Percentiles rank a stretch among this genome's conserved stretches.
phyloP scores from a whole-genome alignment of 2,113 vertebrate genomes.

The Pycnonotus jocosus region DNA sequence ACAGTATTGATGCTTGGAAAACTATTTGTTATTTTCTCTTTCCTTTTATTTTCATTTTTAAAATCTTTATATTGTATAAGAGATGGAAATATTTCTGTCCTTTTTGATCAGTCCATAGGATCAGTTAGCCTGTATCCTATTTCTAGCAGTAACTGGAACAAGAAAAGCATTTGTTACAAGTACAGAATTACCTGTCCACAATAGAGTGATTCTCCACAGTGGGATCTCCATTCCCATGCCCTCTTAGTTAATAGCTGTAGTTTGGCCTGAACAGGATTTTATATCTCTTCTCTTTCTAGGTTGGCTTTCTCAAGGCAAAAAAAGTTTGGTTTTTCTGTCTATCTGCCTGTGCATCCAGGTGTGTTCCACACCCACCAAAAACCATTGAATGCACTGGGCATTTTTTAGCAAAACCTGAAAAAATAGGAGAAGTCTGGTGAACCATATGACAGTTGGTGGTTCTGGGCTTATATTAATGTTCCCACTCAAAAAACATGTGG shows the following conservation, averaged over 20 bases:
- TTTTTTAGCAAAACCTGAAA: not conserved
- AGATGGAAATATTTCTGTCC: not conserved
- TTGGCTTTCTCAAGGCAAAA: not conserved
- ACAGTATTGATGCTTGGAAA: not conserved
- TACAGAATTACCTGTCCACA: not conserved
- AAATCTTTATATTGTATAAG: not conserved
- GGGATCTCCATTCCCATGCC: not conserved
- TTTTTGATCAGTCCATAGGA: not conserved
- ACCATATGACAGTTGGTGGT: not conserved
- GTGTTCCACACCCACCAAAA: not conserved
- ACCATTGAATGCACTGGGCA: accelerated
- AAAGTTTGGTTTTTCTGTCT: not conserved
- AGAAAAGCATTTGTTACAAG: not conserved
- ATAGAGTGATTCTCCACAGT: not conserved
- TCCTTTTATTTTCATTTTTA: no score
- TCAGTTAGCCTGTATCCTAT: not conserved
- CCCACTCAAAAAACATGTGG: not conserved
- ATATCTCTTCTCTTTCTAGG: not conserved
- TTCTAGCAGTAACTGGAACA: not conserved
- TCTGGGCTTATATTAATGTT: not conserved
- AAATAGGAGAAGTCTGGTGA: not conserved
- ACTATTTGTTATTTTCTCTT: not conserved
- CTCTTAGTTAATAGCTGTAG: not conserved
- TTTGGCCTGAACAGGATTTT: not conserved
- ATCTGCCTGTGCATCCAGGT: not conserved